phyloP scores from a whole-genome alignment of 2,888 invertebrate genomes.

The Tillus elongatus region DNA sequence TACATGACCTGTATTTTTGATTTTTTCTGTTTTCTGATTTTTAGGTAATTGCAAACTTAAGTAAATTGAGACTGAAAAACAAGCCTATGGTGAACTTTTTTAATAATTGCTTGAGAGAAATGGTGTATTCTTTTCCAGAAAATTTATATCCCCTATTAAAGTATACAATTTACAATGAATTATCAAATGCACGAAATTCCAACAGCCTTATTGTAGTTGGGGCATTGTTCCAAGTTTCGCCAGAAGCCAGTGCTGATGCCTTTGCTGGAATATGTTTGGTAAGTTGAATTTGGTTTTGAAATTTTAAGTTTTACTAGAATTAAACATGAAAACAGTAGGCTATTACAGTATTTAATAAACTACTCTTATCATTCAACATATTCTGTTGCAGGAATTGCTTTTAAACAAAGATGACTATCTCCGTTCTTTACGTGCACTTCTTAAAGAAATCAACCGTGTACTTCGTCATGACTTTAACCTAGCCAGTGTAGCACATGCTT shows the following conservation, averaged over 20 bases:
- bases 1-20: too few relatives aligned
- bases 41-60: conserved; percentile 73
- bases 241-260: conserved; percentile 71
- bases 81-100: conserved; percentile 87
- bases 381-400: conserved; percentile 67
- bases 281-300: conserved; percentile 20
- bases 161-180: conserved; percentile 89
- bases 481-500: conserved; percentile 65
- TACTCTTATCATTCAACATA: too few relatives aligned
- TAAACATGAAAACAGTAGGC: too few relatives aligned
- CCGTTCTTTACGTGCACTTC: conserved; percentile 71
- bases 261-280: conserved; percentile 75
- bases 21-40: too few relatives aligned
- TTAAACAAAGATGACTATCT: conserved; percentile 85
- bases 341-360: too few relatives aligned
- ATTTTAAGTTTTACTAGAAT: not conserved
- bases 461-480: conserved; percentile 74
- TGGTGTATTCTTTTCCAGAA: conserved; percentile 75
- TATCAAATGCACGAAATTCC: conserved; percentile 83
- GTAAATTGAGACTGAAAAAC: conserved; percentile 86
- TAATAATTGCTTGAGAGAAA: conserved; percentile 78
- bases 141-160: conserved; percentile 79
- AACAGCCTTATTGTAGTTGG: conserved; percentile 91
- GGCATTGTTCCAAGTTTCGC: conserved; percentile 77
- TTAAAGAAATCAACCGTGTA: conserved; percentile 82